A percentile compares a stretch with the other conserved stretches of the same genome.
phyloP scores from a whole-genome alignment of 53 echinoderm and acorn worm genomes.

The Apostichopus leukothele region DNA sequence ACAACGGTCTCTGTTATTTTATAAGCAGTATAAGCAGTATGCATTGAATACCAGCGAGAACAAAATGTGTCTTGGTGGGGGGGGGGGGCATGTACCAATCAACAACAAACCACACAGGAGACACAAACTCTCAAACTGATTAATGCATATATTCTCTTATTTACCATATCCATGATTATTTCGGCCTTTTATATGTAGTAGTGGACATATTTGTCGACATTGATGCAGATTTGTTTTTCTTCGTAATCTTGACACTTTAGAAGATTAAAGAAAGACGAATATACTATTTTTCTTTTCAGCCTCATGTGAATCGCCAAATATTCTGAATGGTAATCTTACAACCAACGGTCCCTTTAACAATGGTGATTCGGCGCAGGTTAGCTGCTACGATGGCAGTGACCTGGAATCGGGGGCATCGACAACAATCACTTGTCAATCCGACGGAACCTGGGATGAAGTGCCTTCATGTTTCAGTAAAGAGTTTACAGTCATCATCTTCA shows the following conservation, averaged over 20 bases:
- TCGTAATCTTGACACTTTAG: neutral
- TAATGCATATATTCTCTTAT: no score
- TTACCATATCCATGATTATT: no score
- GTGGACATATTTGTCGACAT: neutral
- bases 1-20: no score
- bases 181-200: neutral
- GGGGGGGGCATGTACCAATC: no score
- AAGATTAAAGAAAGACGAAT: no score
- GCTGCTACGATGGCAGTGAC: neutral
- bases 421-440: neutral
- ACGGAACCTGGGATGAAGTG: constrained; percentile 15
- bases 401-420: neutral
- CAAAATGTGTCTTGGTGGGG: no score
- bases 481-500: neutral
- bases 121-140: no score
- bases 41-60: no score
- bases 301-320: neutral
- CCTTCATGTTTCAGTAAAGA: constrained; percentile 16
- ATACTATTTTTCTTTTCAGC: neutral
- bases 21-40: no score
- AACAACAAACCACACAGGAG: no score
- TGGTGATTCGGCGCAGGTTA: neutral
- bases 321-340: constrained; percentile 19
- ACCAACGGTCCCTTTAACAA: neutral
- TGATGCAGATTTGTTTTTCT: neutral